These are phyloP conservation scores for Bilobella aurantiaca DNA, from an alignment of 1,140 invertebrate species.

Conservation along the genomic window DNA sequence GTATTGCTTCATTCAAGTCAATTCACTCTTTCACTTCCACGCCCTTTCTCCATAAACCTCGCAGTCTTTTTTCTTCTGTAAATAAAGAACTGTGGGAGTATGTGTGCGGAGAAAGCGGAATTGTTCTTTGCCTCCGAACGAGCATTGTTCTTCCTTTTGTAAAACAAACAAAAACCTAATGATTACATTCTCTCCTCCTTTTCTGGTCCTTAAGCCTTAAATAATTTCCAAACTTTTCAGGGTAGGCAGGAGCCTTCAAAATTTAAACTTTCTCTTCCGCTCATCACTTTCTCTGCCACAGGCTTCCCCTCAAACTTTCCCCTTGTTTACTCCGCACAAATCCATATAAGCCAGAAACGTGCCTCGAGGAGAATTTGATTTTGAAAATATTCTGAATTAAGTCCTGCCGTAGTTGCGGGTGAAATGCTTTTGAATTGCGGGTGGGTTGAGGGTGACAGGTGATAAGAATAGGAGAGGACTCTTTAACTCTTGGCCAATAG, in stretches of 20 bases:
- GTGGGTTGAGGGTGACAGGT: not conserved
- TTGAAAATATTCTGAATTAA: too few relatives aligned
- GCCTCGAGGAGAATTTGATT: not conserved
- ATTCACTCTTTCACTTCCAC: slow-evolving; percentile 3
- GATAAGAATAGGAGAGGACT: not conserved
- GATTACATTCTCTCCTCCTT: not conserved
- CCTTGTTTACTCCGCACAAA: not conserved
- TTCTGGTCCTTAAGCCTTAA: not conserved
- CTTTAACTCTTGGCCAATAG: too few relatives aligned
- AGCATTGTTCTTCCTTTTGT: not conserved
- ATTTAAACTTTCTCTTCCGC: too few relatives aligned
- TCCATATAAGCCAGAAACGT: not conserved
- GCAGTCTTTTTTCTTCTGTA: not conserved
- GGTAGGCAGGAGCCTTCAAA: too few relatives aligned
- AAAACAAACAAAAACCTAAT: not conserved
- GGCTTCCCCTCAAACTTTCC: not conserved
- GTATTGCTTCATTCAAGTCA: slow-evolving; percentile 8
- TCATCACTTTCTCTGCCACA: not conserved
- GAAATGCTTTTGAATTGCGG: not conserved
- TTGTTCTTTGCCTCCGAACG: not conserved
- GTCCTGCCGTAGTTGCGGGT: too few relatives aligned
- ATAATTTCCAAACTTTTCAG: not conserved
- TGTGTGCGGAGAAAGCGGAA: not conserved
- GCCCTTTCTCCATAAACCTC: not conserved
- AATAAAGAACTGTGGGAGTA: not conserved